Base-by-base conservation (phyloP, 64 coral and sea anemone genomes). In the Actinia equina region DNA sequence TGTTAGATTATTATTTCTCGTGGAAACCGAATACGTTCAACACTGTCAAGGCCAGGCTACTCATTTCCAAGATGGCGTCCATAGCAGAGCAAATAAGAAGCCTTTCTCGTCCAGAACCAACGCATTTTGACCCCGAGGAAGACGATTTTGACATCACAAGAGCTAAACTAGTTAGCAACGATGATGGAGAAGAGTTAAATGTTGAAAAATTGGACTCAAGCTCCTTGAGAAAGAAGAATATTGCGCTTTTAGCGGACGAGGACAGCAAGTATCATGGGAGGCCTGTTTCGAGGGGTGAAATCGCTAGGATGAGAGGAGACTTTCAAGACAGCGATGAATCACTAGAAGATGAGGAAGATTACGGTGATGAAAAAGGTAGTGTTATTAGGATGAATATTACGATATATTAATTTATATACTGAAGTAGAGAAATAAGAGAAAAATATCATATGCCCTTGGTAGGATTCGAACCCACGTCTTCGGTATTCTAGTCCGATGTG, bases 11-110 rank as follows among this genome's bases (percentile, higher is more conserved):
- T 14, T 23, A 23, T 69, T 13, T 52, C 9, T 44, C 41, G 49
- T 82, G 49, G 42, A 81, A 81, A 81, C 44, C 78, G 19, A 81
- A 46, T 44, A 52, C 43, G 78, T 81, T 17, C 23, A 60, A 60
- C 2, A 58, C 59, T 43, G 20, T 44, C 6, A 54, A 74, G 92
- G 84, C 93, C 86, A 92, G 87, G 79, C 79, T 25, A 22, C 82
- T 52, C 57, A 62, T 71, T 83, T 90, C 89, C 81, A 96, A 96
- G 56, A 96, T 96, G 94, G 94, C 91, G 84, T 93, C 94, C 86
- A 58, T 95, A 26, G 85, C 86, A 8, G 94, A 96, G 64, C 94
- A 96, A 85, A 30, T 96, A 13, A 77, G 82, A 5, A 22, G 71
- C 79, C 85, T 96, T 52, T 77, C 91, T 22, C 89, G 87, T 62